phyloP scores from a whole-genome alignment of 2,113 vertebrate genomes.

The Laticauda laticaudata region DNA sequence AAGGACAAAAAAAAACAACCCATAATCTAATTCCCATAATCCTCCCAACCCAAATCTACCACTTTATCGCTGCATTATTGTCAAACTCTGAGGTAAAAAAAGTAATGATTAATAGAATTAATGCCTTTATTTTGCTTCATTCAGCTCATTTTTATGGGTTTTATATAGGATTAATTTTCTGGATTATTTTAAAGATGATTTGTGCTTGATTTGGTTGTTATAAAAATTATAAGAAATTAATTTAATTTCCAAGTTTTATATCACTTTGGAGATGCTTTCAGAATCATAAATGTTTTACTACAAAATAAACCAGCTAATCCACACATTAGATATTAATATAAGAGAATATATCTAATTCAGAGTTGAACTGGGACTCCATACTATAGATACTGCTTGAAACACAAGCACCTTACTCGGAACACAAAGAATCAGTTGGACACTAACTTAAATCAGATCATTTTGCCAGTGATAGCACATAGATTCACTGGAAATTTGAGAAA shows the following conservation, averaged over 20 bases:
- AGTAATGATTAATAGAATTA: not conserved
- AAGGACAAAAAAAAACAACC: not conserved
- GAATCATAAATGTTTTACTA: not conserved
- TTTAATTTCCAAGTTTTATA: not conserved
- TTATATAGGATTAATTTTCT: not conserved
- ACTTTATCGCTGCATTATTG: not conserved
- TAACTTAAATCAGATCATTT: not conserved
- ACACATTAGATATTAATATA: not conserved
- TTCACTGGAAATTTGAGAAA: not conserved
- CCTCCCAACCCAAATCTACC: not conserved
- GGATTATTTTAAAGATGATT: not conserved
- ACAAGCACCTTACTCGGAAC: not conserved
- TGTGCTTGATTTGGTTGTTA: not conserved
- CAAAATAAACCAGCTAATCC: not conserved
- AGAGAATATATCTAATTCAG: not conserved
- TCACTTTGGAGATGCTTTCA: not conserved
- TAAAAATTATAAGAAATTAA: not conserved
- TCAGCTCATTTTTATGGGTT: not conserved
- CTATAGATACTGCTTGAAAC: not conserved
- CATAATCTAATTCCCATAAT: not conserved
- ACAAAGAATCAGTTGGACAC: not conserved
- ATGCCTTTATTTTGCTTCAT: not conserved
- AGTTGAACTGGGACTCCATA: not conserved
- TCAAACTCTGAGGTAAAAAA: not conserved
- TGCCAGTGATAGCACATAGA: not conserved